phyloP scores from a whole-genome alignment of 2,797 vertebrate species.

The Catamblyrhynchus diadema region DNA sequence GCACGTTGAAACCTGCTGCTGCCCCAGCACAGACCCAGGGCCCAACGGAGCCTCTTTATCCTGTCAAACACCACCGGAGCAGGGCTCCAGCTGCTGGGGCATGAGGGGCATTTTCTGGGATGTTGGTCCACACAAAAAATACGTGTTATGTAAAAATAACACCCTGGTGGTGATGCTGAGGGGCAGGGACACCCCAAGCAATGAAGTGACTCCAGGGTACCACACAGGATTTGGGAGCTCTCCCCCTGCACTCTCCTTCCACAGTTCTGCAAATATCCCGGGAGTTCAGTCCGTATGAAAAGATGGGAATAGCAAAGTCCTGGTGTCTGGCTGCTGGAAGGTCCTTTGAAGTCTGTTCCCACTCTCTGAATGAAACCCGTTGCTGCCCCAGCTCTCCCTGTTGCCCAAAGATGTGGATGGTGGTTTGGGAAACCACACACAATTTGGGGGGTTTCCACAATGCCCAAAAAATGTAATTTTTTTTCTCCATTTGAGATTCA shows the following conservation, averaged over 20 bases:
- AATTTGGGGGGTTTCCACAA: background rate
- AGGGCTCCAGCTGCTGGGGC: background rate
- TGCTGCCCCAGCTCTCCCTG: background rate
- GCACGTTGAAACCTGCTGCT: conserved; percentile 13
- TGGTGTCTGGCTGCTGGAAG: background rate
- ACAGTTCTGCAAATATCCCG: background rate
- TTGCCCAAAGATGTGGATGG: background rate
- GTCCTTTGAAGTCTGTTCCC: conserved; percentile 1
- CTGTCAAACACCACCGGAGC: background rate
- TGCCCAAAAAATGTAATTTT: background rate
- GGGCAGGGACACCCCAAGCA: background rate
- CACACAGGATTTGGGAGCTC: background rate
- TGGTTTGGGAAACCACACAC: background rate
- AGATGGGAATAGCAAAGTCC: background rate
- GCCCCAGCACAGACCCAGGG: background rate
- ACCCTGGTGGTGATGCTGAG: background rate
- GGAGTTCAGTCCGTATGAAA: background rate
- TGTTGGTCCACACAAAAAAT: background rate
- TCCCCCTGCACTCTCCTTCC: background rate
- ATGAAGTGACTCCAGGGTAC: background rate
- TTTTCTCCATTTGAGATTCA: background rate
- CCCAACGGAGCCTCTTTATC: background rate
- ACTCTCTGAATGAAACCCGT: background rate
- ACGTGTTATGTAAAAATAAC: background rate
- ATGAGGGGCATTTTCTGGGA: background rate